Conservation (phyloP, 2,888 invertebrate genomes). For the Petrolisthes cinctipes region DNA sequence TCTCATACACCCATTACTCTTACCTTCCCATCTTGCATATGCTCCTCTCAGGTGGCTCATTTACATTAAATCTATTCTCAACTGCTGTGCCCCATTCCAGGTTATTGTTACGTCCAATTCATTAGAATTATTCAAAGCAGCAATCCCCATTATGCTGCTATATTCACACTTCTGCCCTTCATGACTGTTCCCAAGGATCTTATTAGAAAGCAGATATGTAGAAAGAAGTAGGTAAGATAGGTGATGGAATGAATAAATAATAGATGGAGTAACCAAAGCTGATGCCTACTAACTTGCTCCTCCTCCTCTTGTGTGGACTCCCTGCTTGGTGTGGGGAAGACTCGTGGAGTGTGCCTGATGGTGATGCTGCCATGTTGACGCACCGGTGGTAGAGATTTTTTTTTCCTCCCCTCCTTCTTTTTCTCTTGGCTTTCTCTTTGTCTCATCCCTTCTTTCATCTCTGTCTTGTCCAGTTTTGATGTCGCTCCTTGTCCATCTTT, state of each 20-base stretch:
- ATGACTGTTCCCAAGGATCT: no score
- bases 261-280: no score
- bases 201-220: no score
- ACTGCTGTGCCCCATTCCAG: no score
- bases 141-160: no score
- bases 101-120: no score
- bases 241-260: no score
- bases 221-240: no score
- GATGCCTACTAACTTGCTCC: constrained; percentile 72
- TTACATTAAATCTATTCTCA: no score
- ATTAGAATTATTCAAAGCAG: no score
- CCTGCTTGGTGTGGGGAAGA: constrained; percentile 85
- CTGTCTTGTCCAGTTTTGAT: not conserved
- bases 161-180: no score
- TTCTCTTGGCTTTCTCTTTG: constrained; percentile 26
- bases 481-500: not conserved
- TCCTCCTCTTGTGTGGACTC: constrained; percentile 80
- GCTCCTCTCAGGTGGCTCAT: not conserved
- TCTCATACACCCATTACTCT: no score
- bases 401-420: constrained; percentile 27
- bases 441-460: constrained; percentile 17
- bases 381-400: constrained; percentile 68
- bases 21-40: not conserved
- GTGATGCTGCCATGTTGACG: constrained; percentile 76
- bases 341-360: constrained; percentile 80